Base-by-base conservation (phyloP, 2,113 vertebrate genomes). In the Phoxinus phoxinus region DNA sequence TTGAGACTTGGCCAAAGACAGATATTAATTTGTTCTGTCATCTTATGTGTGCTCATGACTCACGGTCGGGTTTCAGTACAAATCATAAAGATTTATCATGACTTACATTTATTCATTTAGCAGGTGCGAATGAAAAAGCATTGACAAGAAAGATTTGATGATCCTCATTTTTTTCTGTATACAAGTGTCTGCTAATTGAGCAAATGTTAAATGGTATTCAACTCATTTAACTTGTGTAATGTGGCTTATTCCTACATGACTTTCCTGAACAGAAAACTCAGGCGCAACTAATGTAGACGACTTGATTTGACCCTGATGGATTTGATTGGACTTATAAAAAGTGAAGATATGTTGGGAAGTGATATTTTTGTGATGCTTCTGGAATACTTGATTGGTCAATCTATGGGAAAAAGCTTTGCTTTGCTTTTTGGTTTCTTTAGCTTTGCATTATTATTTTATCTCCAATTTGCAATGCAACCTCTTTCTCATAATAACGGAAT, bases 11-110 rank as follows among this genome's bases (percentile, higher is more conserved):
- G 72, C 72, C 41, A 27, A 74, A 72, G 69, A 72, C 69, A 41
- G 35, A 72, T 72, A 41, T n/a, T 35, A 74, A 74, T 74, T 46
- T 74, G 71, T n/a, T 13, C 71, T 74, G 41, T 44, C 72, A 21
- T 76, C 15, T 53, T 76, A 7, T 30, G 17, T 53, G 46, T 76
- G 25, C 25, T 53, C 17, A n/a, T 76, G 23, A 37, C 21, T 37
- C 76, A 56, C 2, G 17, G 74, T 41, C 61, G 76, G 21, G 3
- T 58, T 79, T 76, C 4, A 2, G 37, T 74, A 12, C 13, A 21
- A 53, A 75, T 75, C 44, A 3, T 75, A 19, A 74, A 74, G n/a
- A 27, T 74, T 30, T 51, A 17, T 69, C 37, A 2, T 37, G 32
- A 37, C 32, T 10, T n/a, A 41, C 35, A 41, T 41, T 75, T 27